Evolutionary conservation across 64 coral and sea anemone species (phyloP).

Genomic region (Astreopora myriophthalma): DNA sequence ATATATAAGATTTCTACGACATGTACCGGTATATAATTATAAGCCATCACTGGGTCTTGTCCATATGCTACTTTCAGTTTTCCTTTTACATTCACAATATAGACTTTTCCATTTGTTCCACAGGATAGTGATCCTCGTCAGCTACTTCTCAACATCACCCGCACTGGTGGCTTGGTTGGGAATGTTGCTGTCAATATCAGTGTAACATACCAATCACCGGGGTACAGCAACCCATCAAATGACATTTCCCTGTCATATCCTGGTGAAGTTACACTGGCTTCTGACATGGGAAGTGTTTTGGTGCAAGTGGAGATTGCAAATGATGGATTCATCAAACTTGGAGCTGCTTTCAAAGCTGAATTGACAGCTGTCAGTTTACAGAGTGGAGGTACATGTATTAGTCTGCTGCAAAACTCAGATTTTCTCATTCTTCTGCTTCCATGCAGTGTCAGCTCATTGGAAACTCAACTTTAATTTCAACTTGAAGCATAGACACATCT

Average conservation of each 20-base stretch:
- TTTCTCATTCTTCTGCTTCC: no score
- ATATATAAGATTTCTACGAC: no score
- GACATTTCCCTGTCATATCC: constrained; percentile 46
- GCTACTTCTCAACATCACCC: constrained; percentile 27
- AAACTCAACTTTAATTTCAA: no score
- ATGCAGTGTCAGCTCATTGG: no score
- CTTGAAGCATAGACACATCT: no score
- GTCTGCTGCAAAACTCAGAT: background rate
- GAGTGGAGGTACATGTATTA: constrained; percentile 30
- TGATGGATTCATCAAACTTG: constrained; percentile 77
- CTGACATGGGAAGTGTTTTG: constrained; percentile 7
- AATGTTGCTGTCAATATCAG: constrained; percentile 61
- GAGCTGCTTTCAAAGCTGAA: constrained; percentile 69
- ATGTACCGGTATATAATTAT: no score
- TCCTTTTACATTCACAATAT: no score
- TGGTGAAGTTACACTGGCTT: background rate
- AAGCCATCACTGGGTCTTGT: no score
- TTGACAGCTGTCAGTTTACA: constrained; percentile 31
- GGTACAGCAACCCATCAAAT: constrained; percentile 38
- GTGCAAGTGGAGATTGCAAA: constrained; percentile 46
- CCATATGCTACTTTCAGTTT: no score
- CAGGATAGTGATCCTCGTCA: constrained; percentile 51
- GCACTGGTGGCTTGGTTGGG: constrained; percentile 65
- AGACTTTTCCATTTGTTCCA: background rate
- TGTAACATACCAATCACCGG: constrained; percentile 72